Evolutionary conservation across 2,113 vertebrate genomes (phyloP).

Genomic region (Cranoglanis bouderius): DNA sequence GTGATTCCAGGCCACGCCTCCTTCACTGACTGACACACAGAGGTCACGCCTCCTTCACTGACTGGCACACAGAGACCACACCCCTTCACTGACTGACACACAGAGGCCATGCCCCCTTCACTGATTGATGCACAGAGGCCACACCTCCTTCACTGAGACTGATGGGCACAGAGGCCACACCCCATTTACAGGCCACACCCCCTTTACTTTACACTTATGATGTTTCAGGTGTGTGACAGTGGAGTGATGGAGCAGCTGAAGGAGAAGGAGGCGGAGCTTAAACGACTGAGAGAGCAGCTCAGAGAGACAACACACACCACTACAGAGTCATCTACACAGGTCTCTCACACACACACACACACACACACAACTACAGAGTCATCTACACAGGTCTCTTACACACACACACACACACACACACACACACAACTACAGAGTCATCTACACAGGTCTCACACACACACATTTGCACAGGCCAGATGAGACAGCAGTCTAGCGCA

Average conservation of each 20-base stretch:
- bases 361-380: background rate
- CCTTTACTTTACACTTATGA: background rate
- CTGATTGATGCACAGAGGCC: background rate
- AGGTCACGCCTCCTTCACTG: too few relatives aligned
- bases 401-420: background rate
- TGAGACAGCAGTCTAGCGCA: background rate
- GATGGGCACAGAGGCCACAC: background rate
- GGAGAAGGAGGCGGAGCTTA: slow-evolving; percentile 59
- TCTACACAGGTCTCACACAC: background rate
- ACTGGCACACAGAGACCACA: background rate
- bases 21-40: background rate
- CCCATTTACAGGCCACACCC: background rate
- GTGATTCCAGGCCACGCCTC: too few relatives aligned
- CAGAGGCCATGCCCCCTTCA: background rate
- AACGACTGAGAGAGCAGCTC: slow-evolving; percentile 53
- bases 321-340: slow-evolving; percentile 53
- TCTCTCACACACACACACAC: slow-evolving; percentile 15
- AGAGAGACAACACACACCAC: background rate
- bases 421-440: background rate
- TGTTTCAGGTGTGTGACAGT: slow-evolving; percentile 12
- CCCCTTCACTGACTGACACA: background rate
- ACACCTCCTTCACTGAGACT: background rate
- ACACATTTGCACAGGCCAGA: background rate
- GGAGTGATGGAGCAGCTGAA: slow-evolving; percentile 43
- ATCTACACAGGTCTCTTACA: background rate